Conservation (phyloP, 2,888 invertebrate species). For the Gerris lacustris region DNA sequence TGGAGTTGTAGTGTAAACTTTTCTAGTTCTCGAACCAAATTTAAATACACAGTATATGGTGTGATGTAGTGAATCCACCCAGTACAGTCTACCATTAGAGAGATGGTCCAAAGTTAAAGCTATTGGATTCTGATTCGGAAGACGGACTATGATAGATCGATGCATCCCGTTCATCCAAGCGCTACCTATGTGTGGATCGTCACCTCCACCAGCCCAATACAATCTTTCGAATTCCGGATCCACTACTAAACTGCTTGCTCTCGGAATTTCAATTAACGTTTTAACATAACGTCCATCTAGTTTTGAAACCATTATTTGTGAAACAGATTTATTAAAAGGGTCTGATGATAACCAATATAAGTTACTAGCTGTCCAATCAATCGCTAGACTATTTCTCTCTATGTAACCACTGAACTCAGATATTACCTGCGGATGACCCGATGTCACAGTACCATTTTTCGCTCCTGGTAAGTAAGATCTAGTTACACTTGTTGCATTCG, state of each 20-base stretch:
- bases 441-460: not conserved
- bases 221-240: not conserved
- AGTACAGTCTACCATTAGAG: not conserved
- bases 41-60: not conserved
- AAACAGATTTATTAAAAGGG: not conserved
- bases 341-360: not conserved
- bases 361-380: not conserved
- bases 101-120: not conserved
- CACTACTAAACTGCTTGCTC: not conserved
- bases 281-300: not conserved
- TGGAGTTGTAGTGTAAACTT: too few species aligned
- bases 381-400: not conserved
- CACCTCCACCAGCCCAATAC: not conserved
- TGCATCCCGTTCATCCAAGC: not conserved
- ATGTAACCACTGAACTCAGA: too few species aligned
- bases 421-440: not conserved
- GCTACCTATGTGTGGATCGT: not conserved
- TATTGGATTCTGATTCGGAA: not conserved
- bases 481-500: not conserved
- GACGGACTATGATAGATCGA: not conserved
- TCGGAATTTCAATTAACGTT: not conserved
- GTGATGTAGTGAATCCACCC: not conserved
- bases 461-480: not conserved
- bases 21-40: too few species aligned
- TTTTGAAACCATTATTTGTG: not conserved